Conservation (phyloP, 1,140 invertebrate species). For the Leptopilina boulardi region DNA sequence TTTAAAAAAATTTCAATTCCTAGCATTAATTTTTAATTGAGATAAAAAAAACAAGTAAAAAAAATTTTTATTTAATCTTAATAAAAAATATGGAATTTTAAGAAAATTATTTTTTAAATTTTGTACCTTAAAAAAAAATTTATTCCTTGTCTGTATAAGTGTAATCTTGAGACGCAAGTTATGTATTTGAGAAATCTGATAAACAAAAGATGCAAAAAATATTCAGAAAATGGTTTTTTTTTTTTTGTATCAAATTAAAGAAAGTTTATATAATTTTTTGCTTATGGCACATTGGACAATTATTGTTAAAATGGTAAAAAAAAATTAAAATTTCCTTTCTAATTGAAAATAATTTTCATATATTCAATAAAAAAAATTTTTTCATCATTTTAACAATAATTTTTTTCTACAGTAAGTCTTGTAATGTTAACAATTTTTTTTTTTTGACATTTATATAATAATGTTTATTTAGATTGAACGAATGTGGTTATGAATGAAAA, state of each 20-base stretch:
- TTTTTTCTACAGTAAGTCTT: background rate
- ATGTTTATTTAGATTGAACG: background rate
- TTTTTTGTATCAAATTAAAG: background rate
- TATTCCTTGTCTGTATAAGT: background rate
- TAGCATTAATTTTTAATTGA: too few species aligned
- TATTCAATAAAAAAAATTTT: too few species aligned
- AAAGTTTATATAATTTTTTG: background rate
- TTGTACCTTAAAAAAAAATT: too few species aligned
- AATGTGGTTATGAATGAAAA: background rate
- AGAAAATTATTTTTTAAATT: too few species aligned
- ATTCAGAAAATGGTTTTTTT: background rate
- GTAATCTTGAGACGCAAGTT: background rate
- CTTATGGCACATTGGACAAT: background rate
- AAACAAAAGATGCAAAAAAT: background rate
- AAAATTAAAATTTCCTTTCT: background rate
- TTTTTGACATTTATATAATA: background rate
- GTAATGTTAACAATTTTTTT: constrained; percentile 1
- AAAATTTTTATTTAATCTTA: too few species aligned
- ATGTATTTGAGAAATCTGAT: background rate
- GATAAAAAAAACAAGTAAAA: too few species aligned
- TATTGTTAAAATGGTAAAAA: background rate
- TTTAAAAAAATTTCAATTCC: too few species aligned
- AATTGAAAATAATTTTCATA: background rate
- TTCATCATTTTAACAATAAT: background rate
- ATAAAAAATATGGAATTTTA: too few species aligned